Base-by-base conservation (phyloP, 2,113 vertebrate species). In the Petaurus breviceps region DNA sequence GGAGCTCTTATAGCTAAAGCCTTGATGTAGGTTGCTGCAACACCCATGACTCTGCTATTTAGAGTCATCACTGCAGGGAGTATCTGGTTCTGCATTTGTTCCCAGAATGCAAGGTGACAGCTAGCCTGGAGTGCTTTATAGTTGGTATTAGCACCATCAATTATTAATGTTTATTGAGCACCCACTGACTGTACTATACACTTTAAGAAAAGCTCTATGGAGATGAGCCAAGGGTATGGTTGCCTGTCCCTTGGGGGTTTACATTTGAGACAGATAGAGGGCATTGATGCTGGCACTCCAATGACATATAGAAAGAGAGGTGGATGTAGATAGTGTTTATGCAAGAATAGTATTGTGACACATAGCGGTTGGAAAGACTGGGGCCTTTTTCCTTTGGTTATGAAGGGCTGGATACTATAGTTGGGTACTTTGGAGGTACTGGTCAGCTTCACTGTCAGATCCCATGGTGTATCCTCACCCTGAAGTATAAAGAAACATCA, bases 111-210 rank as follows among this genome's bases (percentile, higher is more conserved):
- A 84, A 84, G 68, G 68, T 84, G 68, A 84, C 68, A 84, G 68
- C 68, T 84, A 84, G 68, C 68, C 68, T 84, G 68, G 68, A 84
- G 68, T 95, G 53, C 92, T 96, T 97, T 97, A 92, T 93, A 94
- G 84, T 96, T 92, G 90, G 93, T 93, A 95, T 97, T 93, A 91
- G 55, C 89, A 57, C 91, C 96, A 96, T 97, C 91, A 96, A 92
- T 97, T 98, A 96, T 97, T 97, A 96, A 98, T 93, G 91, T 95
- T 95, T 97, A 95, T 90, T 95, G 97, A 94, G 90, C 61, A 51
- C 96, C 96, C 94, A 90, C 91, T 94, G 91, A 96, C 92, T 61
- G 96, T 96, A 68, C 51, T 95, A 51, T 49, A 95, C 92, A 95
- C 93, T 92, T 96, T 84, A 96, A 84, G 89, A 95, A 91, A 92